These are phyloP conservation scores for Nesogale talazaci DNA, from an alignment of 2,113 vertebrate genomes.

Conservation along the genomic window DNA sequence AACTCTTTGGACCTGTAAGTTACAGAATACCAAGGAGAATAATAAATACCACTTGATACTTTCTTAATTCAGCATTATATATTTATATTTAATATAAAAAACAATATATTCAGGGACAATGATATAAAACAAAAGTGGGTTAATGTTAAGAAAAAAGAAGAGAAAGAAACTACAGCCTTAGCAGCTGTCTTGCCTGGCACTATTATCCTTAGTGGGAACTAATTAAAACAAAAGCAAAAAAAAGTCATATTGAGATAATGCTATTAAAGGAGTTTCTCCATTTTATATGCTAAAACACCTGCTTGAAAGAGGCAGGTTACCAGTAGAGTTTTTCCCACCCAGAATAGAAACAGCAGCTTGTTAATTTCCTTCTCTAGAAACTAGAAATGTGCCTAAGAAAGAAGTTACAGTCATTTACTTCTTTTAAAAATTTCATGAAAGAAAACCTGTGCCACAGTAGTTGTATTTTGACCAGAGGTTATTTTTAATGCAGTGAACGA, in stretches of 20 bases:
- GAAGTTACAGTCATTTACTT: not conserved
- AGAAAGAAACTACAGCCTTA: not conserved
- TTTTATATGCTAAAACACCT: constrained; percentile 52
- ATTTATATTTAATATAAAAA: not conserved
- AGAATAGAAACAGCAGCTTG: constrained; percentile 55
- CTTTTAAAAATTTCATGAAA: constrained; percentile 42
- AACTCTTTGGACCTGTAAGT: not conserved
- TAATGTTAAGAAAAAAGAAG: not conserved
- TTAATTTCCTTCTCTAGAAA: constrained; percentile 32
- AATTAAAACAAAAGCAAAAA: not conserved
- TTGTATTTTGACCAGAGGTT: not conserved
- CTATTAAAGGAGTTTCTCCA: constrained; percentile 27
- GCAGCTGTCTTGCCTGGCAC: constrained; percentile 10
- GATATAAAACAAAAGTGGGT: not conserved
- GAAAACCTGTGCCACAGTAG: not conserved
- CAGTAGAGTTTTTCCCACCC: not conserved
- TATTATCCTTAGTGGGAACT: constrained; percentile 28
- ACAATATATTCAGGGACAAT: not conserved
- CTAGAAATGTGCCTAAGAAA: not conserved
- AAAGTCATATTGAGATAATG: not conserved
- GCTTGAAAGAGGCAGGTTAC: constrained; percentile 40
- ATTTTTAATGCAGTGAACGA: constrained; percentile 36
- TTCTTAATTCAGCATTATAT: not conserved
- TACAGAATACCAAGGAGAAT: not conserved
- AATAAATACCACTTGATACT: not conserved